Conservation (phyloP, 2,888 invertebrate species). For the Watsonalla cultraria region DNA sequence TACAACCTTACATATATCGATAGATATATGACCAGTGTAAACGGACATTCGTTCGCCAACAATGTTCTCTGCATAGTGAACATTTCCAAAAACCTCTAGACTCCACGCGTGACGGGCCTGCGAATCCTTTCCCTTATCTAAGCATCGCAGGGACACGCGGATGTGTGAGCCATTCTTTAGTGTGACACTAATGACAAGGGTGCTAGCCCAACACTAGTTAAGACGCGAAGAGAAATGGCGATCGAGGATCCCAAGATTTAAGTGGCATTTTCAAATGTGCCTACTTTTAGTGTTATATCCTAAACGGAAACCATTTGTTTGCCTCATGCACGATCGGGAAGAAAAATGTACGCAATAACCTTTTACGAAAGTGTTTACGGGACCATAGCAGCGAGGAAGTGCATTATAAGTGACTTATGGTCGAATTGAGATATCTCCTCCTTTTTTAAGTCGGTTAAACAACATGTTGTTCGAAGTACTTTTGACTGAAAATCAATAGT, state of each 20-base stretch:
- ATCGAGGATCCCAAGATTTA: conserved; percentile 75
- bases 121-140: conserved; percentile 18
- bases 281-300: conserved; percentile 77
- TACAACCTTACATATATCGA: conserved; percentile 12
- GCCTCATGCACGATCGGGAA: conserved; percentile 62
- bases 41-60: background rate
- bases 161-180: conserved; percentile 39
- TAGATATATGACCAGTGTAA: background rate
- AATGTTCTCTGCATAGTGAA: background rate
- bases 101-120: background rate
- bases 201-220: conserved; percentile 47
- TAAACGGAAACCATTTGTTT: conserved; percentile 75
- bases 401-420: conserved; percentile 37
- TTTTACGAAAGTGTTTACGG: conserved; percentile 46
- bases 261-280: conserved; percentile 76
- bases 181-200: conserved; percentile 54
- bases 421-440: too few species aligned
- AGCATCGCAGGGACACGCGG: conserved; percentile 23
- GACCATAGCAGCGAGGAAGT: conserved; percentile 28
- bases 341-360: conserved; percentile 57
- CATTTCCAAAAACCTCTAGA: background rate
- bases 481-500: too few species aligned
- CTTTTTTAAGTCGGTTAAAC: too few species aligned
- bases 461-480: too few species aligned
- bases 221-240: conserved; percentile 71